A percentile compares a stretch with the other conserved stretches of the same genome.
Conservation (phyloP, 2,888 invertebrate species). For the Hermaeophaga mercurialis region DNA sequence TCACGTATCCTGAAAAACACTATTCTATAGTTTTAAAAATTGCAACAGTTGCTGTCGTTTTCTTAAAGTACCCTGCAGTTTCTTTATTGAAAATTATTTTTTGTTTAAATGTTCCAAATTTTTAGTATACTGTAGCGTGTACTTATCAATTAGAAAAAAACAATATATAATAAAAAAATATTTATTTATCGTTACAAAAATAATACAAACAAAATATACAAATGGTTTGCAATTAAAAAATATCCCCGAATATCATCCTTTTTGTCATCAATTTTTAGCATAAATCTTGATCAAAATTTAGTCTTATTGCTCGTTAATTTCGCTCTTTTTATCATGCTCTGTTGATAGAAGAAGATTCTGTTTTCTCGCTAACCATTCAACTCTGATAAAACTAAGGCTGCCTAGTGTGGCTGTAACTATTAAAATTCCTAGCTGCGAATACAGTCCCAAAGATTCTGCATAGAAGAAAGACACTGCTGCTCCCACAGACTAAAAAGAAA, state of each 20-base stretch:
- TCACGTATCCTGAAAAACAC: too few relatives aligned
- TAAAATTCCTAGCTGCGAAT: slow-evolving; percentile 75
- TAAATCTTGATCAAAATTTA: too few relatives aligned
- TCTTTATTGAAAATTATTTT: too few relatives aligned
- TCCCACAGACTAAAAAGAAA: slow-evolving; percentile 77
- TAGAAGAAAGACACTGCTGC: slow-evolving; percentile 87
- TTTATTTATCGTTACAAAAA: background rate
- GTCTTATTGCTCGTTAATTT: background rate
- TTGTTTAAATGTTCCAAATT: too few relatives aligned
- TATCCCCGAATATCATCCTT: too few relatives aligned
- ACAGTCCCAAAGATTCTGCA: slow-evolving; percentile 72
- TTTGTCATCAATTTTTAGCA: too few relatives aligned
- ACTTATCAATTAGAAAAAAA: too few relatives aligned
- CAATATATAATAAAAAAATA: background rate
- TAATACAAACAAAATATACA: slow-evolving; percentile 12
- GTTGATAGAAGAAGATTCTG: slow-evolving; percentile 5
- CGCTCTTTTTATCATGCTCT: background rate
- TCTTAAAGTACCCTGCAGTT: too few relatives aligned
- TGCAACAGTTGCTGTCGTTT: too few relatives aligned
- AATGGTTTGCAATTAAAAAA: too few relatives aligned
- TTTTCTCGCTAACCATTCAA: slow-evolving; percentile 66
- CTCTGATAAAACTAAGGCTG: slow-evolving; percentile 75
- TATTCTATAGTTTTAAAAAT: too few relatives aligned
- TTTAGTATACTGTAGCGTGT: too few relatives aligned
- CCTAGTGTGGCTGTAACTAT: slow-evolving; percentile 74